Evolutionary conservation across 2,113 vertebrate genomes (phyloP), one percentile per base, ranked within the genome.

Genomic region (Pteruthius melanotis): DNA sequence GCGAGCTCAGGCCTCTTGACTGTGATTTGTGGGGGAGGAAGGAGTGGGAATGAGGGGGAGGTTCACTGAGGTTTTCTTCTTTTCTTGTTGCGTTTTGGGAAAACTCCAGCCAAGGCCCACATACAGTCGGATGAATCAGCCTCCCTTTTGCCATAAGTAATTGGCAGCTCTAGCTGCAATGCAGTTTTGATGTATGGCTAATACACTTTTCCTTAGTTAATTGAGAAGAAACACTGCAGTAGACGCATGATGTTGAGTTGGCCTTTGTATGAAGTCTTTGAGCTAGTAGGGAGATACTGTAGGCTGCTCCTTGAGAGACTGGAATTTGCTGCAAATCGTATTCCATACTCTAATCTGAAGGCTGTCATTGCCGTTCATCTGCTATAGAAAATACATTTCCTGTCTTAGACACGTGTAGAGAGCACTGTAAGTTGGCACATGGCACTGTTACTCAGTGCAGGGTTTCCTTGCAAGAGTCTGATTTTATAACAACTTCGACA

Each of bases 111-210:
- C 87, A 66, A 86, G 91, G 85, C 94, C 95, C 85, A 91, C 94
- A 70, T 95, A 47, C 30, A 86, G 71, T 77, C 30, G 20, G 65
- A 93, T 95, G 96, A 97, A 95, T 97, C 95, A 96, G 81, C 93
- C 81, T 91, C 54, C 63, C 50, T 83, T 91, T 83, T 93, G 90
- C 94, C 70, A 54, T 80, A 82, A 91, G 89, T 87, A 87, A 95
- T 83, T 95, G 94, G 95, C 94, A 96, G 82, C 59, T 90, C 66
- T 76, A 95, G 89, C 96, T 97, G 96, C 96, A 97, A 82, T 97
- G 95, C 96, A 97, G 94, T 85, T 97, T 95, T 83, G 84, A 80
- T 94, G 47, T 88, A 47, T 61, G 82, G 79, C 75, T 93, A 90
- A 85, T 77, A 69, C 47, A 37, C 37, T 95, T 90, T 52, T 89